Base-by-base conservation (phyloP, 2,797 vertebrate species). In the Notolabrus celidotus region DNA sequence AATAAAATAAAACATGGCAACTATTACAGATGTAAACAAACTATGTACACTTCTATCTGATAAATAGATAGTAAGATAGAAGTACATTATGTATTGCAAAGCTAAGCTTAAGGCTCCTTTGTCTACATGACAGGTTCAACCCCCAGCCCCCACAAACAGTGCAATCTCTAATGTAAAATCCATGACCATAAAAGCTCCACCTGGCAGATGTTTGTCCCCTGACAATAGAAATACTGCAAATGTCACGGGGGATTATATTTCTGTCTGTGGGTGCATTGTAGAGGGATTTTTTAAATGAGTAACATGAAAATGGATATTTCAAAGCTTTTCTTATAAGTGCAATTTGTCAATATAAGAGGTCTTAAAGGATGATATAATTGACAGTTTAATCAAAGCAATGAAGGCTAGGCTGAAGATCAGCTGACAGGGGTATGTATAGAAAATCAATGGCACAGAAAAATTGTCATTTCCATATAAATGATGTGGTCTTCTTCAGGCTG, bases 151-250 rank as follows among this genome's bases (percentile, higher is more conserved):
- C 22, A 19, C 22, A 65, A 62, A 55, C 63, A 46, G 9, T 0
- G 0, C 85, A 87, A 89, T 90, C 78, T 80, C 58, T 70, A 34
- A 41, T 70, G 17, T 56, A 51, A 84, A 86, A 82, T 82, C 80
- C 65, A 17, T 11, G 43, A 63, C 27, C 80, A 59, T 66, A 54
- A 84, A 85, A 84, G 47, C 79, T 81, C 23, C 15, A 19, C 2
- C 7, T 65, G 47, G 43, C 79, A 85, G 71, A 77, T 71, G 65
- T 72, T 80, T 75, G 54, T 75, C 61, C 47, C 42, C 14, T 12
- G 1, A 50, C 52, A 57, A 54, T 42, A 46, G 39, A 74, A 79
- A 74, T 60, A 50, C 43, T 34, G 36, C 45, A 65, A 51, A 60
- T 54, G 46, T 73, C 51, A 50, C 1, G 17, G 43, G 52, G 55